These are phyloP conservation scores for Sycophaga agraensis DNA, from an alignment of 1,140 invertebrate genomes.

Conservation along the genomic window DNA sequence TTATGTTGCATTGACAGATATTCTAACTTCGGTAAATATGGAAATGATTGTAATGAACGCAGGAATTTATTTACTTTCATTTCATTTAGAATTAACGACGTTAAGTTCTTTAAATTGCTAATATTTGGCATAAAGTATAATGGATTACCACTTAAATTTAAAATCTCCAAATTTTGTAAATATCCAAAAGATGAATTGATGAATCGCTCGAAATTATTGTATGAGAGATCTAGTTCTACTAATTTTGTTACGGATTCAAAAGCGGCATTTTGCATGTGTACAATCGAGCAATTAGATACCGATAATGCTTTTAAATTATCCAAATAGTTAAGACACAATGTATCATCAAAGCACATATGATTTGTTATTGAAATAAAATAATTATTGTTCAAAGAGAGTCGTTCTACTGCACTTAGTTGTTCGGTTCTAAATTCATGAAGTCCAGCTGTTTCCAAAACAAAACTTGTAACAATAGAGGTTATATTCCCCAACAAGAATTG, in stretches of 20 bases:
- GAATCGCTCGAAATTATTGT: slow-evolving; percentile 2
- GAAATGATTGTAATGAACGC: not conserved
- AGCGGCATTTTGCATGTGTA: not conserved
- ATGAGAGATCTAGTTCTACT: slow-evolving; percentile 10
- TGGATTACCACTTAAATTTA: slow-evolving; percentile 19
- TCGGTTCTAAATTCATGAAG: not conserved
- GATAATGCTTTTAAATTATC: slow-evolving; percentile 17
- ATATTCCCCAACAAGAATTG: not conserved
- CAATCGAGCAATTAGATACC: not conserved
- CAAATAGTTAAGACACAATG: slow-evolving; percentile 3
- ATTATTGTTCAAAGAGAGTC: slow-evolving; percentile 15
- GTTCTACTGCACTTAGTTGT: not conserved
- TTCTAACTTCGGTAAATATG: not conserved
- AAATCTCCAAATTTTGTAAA: not conserved
- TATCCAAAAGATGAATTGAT: not conserved
- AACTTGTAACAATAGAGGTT: not conserved
- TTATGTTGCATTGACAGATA: slow-evolving; percentile 6
- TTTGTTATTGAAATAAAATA: not conserved
- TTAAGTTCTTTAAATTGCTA: slow-evolving; percentile 14
- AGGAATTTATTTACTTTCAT: slow-evolving; percentile 7
- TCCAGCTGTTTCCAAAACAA: slow-evolving; percentile 4
- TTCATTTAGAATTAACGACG: slow-evolving; percentile 1
- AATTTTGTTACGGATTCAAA: slow-evolving; percentile 13
- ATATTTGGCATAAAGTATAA: slow-evolving; percentile 13
- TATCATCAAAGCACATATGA: not conserved